A percentile compares a stretch with the other conserved stretches of the same genome.
Evolutionary conservation across 2,888 invertebrate genomes (phyloP).

Genomic region (Eristalinus sepulchralis): DNA sequence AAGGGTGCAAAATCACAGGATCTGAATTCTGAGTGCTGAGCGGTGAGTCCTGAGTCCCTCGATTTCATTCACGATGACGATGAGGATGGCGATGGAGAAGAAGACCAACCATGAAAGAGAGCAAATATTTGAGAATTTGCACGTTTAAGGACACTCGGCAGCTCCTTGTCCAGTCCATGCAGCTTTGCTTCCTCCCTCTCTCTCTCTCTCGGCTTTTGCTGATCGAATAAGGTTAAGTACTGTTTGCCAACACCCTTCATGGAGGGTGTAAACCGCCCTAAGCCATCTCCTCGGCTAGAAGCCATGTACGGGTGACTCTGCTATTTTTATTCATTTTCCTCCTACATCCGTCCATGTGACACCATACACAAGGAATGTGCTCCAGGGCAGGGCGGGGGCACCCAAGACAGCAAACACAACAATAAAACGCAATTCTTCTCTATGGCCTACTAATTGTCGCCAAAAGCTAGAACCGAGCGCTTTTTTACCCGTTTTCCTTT

Average conservation of each 20-base stretch:
- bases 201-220: conserved; percentile 17
- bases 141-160: conserved; percentile 58
- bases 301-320: conserved; percentile 42
- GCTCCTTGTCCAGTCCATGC: conserved; percentile 58
- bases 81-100: conserved; percentile 23
- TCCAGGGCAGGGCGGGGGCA: conserved; percentile 14
- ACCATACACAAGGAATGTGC: conserved; percentile 34
- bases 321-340: conserved; percentile 1
- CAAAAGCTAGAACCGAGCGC: conserved; percentile 50
- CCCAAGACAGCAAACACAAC: conserved; percentile 27
- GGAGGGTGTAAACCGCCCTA: conserved; percentile 30
- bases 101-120: conserved; percentile 40
- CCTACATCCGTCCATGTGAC: not conserved
- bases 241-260: conserved; percentile 60
- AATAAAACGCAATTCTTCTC: conserved; percentile 48
- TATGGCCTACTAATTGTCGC: conserved; percentile 62
- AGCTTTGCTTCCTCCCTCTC: not conserved
- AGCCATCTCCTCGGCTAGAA: conserved; percentile 50
- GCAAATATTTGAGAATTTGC: conserved; percentile 71
- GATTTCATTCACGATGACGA: conserved; percentile 20
- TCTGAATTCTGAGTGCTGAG: not conserved
- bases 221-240: conserved; percentile 67
- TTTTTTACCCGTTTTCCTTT: not conserved
- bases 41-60: conserved; percentile 1
- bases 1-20: not conserved